Percentiles rank a stretch among this genome's conserved stretches.
phyloP scores from a whole-genome alignment of 1,140 invertebrate genomes.

The Brachystomella parvula region DNA sequence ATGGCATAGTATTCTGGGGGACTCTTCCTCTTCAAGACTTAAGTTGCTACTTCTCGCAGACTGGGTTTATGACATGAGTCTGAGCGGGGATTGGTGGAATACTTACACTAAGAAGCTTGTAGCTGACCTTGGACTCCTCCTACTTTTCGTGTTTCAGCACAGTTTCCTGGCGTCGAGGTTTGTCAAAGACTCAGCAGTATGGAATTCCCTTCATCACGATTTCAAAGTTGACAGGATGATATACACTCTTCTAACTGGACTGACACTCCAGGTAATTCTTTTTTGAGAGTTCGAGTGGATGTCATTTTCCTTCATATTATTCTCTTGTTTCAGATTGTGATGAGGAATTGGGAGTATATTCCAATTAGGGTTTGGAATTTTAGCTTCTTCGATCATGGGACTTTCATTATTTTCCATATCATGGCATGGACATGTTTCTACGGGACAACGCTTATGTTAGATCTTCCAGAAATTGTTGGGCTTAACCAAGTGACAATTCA shows the following conservation, averaged over 20 bases:
- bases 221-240: constrained; percentile 27
- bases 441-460: constrained; percentile 30
- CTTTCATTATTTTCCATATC: constrained; percentile 13
- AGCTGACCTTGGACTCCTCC: constrained; percentile 16
- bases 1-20: background rate
- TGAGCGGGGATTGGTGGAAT: background rate
- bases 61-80: background rate
- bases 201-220: constrained; percentile 17
- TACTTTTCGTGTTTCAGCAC: constrained; percentile 26
- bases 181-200: constrained; percentile 11
- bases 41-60: background rate
- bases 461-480: constrained; percentile 33
- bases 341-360: constrained; percentile 23
- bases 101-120: background rate
- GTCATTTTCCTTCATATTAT: background rate
- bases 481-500: constrained; percentile 30
- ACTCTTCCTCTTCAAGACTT: background rate
- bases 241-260: constrained; percentile 25
- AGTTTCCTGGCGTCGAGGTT: constrained; percentile 16
- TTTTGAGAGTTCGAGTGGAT: background rate
- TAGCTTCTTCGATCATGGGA: background rate
- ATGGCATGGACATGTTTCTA: constrained; percentile 29
- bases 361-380: constrained; percentile 17
- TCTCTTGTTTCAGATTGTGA: constrained; percentile 22
- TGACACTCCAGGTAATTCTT: constrained; percentile 21